Conservation (phyloP, 2,797 vertebrate genomes). For the Artibeus lituratus region DNA sequence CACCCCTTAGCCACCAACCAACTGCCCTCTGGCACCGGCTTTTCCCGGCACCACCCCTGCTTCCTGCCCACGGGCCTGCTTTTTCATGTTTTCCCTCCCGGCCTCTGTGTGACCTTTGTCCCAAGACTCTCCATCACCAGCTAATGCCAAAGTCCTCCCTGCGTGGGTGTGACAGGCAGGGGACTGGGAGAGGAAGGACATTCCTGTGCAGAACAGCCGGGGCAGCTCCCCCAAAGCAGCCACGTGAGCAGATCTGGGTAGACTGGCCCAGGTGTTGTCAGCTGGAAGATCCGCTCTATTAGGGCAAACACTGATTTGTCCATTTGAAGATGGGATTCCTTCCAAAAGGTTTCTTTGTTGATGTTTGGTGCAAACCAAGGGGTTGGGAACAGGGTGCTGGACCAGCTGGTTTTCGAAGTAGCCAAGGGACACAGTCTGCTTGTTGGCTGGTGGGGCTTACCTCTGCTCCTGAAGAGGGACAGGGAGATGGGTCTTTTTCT, state of each 20-base stretch:
- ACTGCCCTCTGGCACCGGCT: background rate
- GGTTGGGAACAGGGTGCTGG: background rate
- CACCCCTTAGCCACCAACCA: background rate
- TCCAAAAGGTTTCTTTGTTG: background rate
- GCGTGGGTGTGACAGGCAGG: background rate
- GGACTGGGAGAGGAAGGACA: background rate
- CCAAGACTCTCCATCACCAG: background rate
- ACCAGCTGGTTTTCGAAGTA: background rate
- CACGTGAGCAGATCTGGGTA: background rate
- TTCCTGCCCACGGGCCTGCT: background rate
- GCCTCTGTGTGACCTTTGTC: background rate
- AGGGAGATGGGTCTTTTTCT: background rate
- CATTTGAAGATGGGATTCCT: background rate
- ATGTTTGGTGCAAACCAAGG: background rate
- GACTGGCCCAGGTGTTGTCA: background rate
- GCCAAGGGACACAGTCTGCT: background rate
- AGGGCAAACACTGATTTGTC: background rate
- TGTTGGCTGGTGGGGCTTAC: background rate
- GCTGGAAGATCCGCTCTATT: background rate
- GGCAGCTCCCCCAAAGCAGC: background rate
- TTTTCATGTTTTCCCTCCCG: background rate
- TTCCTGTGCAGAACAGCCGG: background rate
- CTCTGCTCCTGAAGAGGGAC: background rate
- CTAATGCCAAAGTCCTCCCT: background rate
- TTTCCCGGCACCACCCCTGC: background rate